Conservation (phyloP, 2,888 invertebrate species). For the Cynaeus angustus region DNA sequence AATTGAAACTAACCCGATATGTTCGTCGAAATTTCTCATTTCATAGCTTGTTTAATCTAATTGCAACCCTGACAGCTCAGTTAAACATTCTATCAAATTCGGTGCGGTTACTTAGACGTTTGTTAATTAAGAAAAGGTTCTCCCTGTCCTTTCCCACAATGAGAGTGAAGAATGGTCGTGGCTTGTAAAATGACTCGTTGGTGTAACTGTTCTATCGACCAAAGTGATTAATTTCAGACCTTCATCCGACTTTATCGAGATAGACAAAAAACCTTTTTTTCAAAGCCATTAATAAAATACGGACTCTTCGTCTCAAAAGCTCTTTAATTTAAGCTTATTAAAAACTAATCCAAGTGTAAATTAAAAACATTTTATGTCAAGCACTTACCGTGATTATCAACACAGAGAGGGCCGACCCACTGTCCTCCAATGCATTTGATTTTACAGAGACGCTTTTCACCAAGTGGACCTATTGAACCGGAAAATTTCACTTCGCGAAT, state of each 20-base stretch:
- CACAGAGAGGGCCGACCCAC: conserved; percentile 90
- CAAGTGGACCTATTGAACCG: conserved; percentile 83
- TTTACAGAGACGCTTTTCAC: conserved; percentile 84
- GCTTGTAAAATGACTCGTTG: conserved; percentile 29
- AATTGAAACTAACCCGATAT: conserved; percentile 26
- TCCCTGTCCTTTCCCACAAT: not conserved
- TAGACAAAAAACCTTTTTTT: conserved; percentile 19
- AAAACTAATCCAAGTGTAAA: no score
- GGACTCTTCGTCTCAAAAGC: not conserved
- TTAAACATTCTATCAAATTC: conserved; percentile 45
- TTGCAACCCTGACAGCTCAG: conserved; percentile 40
- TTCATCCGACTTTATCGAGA: conserved; percentile 22
- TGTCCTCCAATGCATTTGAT: conserved; percentile 89
- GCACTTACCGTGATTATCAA: conserved; percentile 81
- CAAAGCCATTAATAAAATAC: conserved; percentile 24
- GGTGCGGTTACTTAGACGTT: conserved; percentile 40
- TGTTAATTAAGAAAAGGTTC: conserved; percentile 43
- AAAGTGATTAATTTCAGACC: conserved; percentile 32
- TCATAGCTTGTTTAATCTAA: conserved; percentile 47
- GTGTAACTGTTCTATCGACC: conserved; percentile 5
- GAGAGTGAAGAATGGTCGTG: conserved; percentile 10
- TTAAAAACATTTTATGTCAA: not conserved
- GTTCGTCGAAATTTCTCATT: conserved; percentile 39
- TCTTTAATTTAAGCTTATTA: not conserved
- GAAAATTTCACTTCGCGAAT: conserved; percentile 80